A percentile compares a stretch with the other conserved stretches of the same genome.
Evolutionary conservation across 2,888 invertebrate species (phyloP).

Genomic region (Gonocerus acuteangulatus): DNA sequence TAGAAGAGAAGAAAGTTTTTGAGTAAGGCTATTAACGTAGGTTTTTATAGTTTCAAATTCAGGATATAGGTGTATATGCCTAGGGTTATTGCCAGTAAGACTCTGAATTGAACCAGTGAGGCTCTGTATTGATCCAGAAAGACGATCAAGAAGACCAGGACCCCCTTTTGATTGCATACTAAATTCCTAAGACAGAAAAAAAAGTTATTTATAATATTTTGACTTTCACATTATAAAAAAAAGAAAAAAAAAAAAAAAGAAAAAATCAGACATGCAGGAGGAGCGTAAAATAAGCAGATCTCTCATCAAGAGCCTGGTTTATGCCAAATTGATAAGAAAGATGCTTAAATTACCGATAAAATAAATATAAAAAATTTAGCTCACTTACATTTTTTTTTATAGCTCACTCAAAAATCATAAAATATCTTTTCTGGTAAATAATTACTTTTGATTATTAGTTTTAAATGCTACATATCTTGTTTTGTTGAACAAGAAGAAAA

Average conservation of each 20-base stretch:
- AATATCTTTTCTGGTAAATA: no score
- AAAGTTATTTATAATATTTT: conserved; percentile 1
- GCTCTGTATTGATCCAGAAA: conserved; percentile 53
- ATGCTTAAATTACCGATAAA: no score
- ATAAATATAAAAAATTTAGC: no score
- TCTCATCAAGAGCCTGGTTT: no score
- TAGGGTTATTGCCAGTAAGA: conserved; percentile 46
- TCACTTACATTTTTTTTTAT: no score
- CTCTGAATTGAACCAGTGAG: conserved; percentile 41
- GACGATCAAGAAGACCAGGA: conserved; percentile 49
- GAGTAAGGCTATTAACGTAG: conserved; percentile 53
- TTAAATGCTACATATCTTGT: no score
- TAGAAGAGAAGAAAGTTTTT: conserved; percentile 56
- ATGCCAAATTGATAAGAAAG: no score
- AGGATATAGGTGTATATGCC: conserved; percentile 47
- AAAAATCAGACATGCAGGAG: not conserved
- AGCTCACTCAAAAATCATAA: no score
- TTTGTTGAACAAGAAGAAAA: no score
- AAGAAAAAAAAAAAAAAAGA: not conserved
- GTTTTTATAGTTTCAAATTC: conserved; percentile 58
- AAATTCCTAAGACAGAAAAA: conserved; percentile 53
- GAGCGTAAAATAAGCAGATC: not conserved
- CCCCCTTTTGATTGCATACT: conserved; percentile 54
- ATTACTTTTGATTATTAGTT: no score
- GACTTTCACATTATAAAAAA: not conserved